Evolutionary conservation across 2,888 invertebrate species (phyloP), one percentile per base, ranked within the genome.

Genomic region (Andrena haemorrhoa): DNA sequence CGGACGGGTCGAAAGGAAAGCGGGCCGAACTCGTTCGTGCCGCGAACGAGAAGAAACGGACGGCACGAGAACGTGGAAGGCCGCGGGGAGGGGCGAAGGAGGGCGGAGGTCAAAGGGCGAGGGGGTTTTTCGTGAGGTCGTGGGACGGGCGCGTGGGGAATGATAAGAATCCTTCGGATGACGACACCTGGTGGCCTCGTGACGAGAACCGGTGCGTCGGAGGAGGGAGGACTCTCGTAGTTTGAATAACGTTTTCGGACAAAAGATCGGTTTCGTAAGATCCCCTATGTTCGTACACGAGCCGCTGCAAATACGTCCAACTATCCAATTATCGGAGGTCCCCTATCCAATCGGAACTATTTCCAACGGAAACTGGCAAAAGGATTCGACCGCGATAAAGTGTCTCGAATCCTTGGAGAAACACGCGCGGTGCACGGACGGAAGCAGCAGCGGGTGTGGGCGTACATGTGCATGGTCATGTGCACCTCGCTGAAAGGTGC

Each of bases 61-160:
- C 47, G 53, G n/a, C 41, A n/a, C 47, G 26, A 41, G 16, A 20
- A 60, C 31, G 23, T 23, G 23, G 26, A 56, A 56, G 23, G 56
- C 23, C 26, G 10, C 3, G 20, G 20, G 23, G 56, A 70, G 65
- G 41, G 53, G 33, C 26, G 65, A 74, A 35, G 41, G 60, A 60
- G 51, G 51, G 49, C n/a, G 23, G 31, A 51, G 71, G 82, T 75
- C 58, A 56, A 60, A 81, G 64, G 68, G 68, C 71, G 63, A 51
- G 33, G 66, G 26, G 51, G 64, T 31, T 75, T 68, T 80, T 72
- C 64, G 41, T 58, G 56, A 41, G 71, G 56, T 71, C 71, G 73
- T 26, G 35, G 20, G 26, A 10, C 41, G 47, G 26, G 12, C 60
- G 33, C 64, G 53, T 58, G 33, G 2, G 23, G 80, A 79, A 79